phyloP scores from a whole-genome alignment of 2,888 invertebrate genomes.

The Lasioglossum malachurum region DNA sequence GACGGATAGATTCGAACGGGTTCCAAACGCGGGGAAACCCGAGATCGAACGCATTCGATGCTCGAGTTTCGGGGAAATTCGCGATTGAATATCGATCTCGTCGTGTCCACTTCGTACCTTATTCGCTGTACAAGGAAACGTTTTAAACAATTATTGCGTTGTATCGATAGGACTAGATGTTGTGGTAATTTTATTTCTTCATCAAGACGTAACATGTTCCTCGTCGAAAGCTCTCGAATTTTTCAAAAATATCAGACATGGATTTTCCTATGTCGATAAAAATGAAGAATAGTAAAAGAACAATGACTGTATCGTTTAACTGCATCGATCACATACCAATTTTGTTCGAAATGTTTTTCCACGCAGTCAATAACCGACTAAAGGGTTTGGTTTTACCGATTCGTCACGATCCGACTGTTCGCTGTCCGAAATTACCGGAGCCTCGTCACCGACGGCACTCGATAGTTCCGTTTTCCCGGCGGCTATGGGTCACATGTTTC shows the following conservation, averaged over 20 bases:
- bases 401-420: background rate
- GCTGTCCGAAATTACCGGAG: background rate
- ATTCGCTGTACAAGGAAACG: too few relatives aligned
- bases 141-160: too few relatives aligned
- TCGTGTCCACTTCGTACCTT: background rate
- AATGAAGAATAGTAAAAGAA: background rate
- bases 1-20: background rate
- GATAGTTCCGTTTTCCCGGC: conserved; percentile 48
- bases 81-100: background rate
- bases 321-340: background rate
- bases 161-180: too few relatives aligned
- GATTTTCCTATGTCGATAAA: background rate
- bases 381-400: background rate
- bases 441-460: conserved; percentile 1
- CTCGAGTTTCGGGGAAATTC: too few relatives aligned
- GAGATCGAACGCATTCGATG: too few relatives aligned
- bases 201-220: too few relatives aligned
- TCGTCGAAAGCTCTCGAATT: too few relatives aligned
- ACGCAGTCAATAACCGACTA: background rate
- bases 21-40: background rate
- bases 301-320: too few relatives aligned
- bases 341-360: background rate
- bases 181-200: too few relatives aligned
- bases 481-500: conserved; percentile 34
- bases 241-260: too few relatives aligned